Evolutionary conservation across 53 echinoderm and acorn worm genomes (phyloP).

Genomic region (Mesocentrotus franciscanus): DNA sequence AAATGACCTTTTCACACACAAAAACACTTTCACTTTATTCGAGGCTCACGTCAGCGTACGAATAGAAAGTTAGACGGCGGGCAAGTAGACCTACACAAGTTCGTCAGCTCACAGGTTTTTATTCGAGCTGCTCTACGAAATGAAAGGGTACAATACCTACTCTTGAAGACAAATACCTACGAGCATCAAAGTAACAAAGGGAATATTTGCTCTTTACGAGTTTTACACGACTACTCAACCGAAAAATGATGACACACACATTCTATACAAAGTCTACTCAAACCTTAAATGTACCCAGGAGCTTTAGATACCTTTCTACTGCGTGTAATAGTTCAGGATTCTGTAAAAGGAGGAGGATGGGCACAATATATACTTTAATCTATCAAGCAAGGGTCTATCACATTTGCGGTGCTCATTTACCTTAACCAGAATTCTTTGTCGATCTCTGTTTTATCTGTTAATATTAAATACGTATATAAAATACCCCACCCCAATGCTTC

Average conservation of each 20-base stretch:
- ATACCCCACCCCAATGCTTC: no score
- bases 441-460: no score
- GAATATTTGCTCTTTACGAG: not conserved
- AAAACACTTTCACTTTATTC: not conserved
- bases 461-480: no score
- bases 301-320: no score
- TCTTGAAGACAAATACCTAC: not conserved
- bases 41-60: not conserved
- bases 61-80: not conserved
- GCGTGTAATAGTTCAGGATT: no score
- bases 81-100: not conserved
- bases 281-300: not conserved
- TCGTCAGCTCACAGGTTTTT: not conserved
- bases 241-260: not conserved
- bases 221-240: not conserved
- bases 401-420: no score
- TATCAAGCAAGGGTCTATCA: no score
- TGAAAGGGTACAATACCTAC: not conserved
- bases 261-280: not conserved
- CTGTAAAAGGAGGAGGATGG: no score
- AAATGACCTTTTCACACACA: not conserved
- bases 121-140: not conserved
- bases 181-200: not conserved
- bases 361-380: no score
- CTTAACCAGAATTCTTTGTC: no score